Percentiles rank a stretch among this genome's conserved stretches.
Evolutionary conservation across 2,113 vertebrate species (phyloP).

Genomic region (Phaethon lepturus): DNA sequence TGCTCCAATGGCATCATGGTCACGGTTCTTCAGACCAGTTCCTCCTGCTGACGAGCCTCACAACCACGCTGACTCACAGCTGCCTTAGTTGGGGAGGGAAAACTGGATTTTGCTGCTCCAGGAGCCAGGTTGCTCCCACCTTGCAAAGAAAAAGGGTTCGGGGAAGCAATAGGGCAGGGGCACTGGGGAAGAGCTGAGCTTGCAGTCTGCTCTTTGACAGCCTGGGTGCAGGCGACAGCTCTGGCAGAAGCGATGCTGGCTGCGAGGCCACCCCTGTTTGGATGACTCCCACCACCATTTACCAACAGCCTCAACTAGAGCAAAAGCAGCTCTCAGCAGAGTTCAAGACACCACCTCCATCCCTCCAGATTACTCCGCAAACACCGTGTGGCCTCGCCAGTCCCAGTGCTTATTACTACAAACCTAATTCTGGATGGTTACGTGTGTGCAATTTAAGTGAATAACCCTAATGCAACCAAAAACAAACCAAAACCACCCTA

Average conservation of each 20-base stretch:
- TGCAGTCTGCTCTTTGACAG: not conserved
- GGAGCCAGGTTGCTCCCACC: not conserved
- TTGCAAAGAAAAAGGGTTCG: not conserved
- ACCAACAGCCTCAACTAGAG: not conserved
- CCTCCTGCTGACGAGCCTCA: rapidly evolving
- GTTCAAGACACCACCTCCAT: not conserved
- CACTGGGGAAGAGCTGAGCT: not conserved
- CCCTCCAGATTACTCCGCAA: not conserved
- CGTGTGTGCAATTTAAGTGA: not conserved
- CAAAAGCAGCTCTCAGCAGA: not conserved
- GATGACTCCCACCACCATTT: not conserved
- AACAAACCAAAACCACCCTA: not conserved
- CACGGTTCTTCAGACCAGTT: not conserved
- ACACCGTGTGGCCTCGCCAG: rapidly evolving
- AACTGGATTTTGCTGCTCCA: not conserved
- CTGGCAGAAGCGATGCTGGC: not conserved
- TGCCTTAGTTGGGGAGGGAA: not conserved
- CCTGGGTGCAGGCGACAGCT: not conserved
- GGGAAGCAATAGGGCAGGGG: not conserved
- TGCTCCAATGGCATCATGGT: rapidly evolving
- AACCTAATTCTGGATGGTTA: not conserved
- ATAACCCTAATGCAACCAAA: not conserved
- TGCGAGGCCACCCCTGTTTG: not conserved
- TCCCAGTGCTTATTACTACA: not conserved
- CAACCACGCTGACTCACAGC: not conserved